Conservation (phyloP, 2,888 invertebrate species). For the Oxytorus armatus region DNA sequence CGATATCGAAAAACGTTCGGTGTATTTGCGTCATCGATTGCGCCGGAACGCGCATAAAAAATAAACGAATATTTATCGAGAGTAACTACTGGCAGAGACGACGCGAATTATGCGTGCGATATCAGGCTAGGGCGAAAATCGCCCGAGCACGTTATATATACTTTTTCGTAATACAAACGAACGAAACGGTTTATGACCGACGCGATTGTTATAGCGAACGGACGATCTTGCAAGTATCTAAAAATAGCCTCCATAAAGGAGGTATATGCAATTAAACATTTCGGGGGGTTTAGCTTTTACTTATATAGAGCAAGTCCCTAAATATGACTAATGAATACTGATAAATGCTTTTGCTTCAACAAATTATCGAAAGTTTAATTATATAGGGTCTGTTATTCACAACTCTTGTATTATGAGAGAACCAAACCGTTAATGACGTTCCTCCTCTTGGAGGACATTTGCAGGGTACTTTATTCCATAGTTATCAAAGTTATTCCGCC, state of each 20-base stretch:
- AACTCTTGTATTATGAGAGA: too few species aligned
- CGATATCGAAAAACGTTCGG: constrained; percentile 61
- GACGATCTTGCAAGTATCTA: constrained; percentile 29
- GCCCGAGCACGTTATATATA: background rate
- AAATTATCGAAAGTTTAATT: too few species aligned
- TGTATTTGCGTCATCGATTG: constrained; percentile 73
- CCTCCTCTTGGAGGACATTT: too few species aligned
- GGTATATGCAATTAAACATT: background rate
- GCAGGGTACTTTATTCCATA: too few species aligned
- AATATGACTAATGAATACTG: too few species aligned
- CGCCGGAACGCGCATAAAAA: constrained; percentile 77
- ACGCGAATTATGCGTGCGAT: constrained; percentile 15
- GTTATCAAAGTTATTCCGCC: too few species aligned
- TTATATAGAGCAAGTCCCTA: too few species aligned
- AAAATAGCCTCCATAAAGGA: constrained; percentile 39
- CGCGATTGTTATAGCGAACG: constrained; percentile 24
- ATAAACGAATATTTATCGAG: constrained; percentile 43
- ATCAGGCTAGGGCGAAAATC: constrained; percentile 1
- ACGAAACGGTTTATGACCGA: constrained; percentile 16
- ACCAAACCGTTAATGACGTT: too few species aligned
- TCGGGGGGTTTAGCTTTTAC: too few species aligned
- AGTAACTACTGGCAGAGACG: constrained; percentile 18
- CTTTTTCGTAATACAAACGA: constrained; percentile 37
- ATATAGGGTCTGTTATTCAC: too few species aligned
- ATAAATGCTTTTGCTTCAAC: too few species aligned